Evolutionary conservation across 2,113 vertebrate species (phyloP).

Genomic region (Elanoides forficatus): DNA sequence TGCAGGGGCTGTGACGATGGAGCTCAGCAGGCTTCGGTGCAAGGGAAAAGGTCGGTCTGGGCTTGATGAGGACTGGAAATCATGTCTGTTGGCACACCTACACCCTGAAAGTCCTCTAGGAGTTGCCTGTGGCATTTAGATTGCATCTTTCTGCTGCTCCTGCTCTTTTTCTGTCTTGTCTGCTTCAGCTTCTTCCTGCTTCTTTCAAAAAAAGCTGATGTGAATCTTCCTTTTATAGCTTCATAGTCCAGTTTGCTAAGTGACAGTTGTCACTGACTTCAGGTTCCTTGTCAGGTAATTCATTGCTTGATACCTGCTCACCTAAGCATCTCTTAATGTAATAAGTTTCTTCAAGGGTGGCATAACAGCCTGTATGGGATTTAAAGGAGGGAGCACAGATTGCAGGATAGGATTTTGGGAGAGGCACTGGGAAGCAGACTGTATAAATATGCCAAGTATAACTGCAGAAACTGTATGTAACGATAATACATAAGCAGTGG

Average conservation of each 20-base stretch:
- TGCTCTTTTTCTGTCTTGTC: slow-evolving; percentile 12
- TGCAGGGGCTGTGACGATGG: background rate
- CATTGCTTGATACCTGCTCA: background rate
- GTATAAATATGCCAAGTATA: background rate
- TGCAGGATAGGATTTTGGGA: background rate
- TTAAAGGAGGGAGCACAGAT: background rate
- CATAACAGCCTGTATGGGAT: background rate
- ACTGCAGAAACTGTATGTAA: background rate
- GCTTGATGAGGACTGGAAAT: background rate
- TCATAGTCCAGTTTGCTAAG: background rate
- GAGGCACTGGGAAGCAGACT: background rate
- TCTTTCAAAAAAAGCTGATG: background rate
- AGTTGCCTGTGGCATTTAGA: background rate
- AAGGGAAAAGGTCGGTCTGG: background rate
- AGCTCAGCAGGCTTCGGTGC: background rate
- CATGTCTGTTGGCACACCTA: background rate
- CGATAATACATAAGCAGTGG: background rate
- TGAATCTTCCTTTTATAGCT: background rate
- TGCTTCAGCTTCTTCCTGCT: background rate
- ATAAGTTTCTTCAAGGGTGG: background rate
- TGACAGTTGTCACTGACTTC: slow-evolving; percentile 7
- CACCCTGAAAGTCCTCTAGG: background rate
- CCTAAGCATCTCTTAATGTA: background rate
- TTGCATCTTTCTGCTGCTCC: background rate
- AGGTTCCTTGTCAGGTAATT: background rate